These are phyloP conservation scores for Nylanderia fulva DNA, from an alignment of 1,140 invertebrate genomes.

Conservation along the genomic window DNA sequence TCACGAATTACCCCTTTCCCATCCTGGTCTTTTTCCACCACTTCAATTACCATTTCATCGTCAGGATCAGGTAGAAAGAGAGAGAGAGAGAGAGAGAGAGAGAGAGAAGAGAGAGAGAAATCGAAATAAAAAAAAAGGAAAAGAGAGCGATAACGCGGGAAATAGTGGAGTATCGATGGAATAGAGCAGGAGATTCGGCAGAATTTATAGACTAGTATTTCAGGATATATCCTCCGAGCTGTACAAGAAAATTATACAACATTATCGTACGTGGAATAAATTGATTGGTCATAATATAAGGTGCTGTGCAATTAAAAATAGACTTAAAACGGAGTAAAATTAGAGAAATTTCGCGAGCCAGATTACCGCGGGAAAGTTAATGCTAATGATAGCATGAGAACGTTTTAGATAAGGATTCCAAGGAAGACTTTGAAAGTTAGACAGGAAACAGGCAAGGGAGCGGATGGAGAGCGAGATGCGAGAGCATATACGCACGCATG, in stretches of 20 bases:
- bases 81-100: neutral
- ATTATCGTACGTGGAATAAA: neutral
- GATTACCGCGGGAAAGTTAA: neutral
- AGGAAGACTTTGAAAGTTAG: conserved; percentile 10
- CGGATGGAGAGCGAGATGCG: conserved; percentile 31
- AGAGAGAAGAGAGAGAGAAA: too few species aligned
- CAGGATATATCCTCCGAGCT: neutral
- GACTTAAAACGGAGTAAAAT: neutral
- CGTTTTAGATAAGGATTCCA: neutral
- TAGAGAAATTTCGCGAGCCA: neutral
- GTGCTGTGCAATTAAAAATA: neutral
- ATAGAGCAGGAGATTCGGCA: neutral
- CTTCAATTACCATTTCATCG: neutral
- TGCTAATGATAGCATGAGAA: conserved; percentile 4
- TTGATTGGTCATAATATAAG: neutral
- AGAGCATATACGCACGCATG: neutral
- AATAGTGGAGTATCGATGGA: conserved; percentile 36
- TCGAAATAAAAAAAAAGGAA: conserved; percentile 13
- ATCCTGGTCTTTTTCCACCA: neutral
- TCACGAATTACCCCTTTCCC: neutral
- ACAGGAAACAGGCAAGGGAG: neutral
- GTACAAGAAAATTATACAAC: neutral
- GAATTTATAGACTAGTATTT: neutral
- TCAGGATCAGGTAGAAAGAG: neutral
- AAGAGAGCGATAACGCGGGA: neutral